Percentiles rank a stretch among this genome's conserved stretches.
These are phyloP conservation scores for Xiphophorus birchmanni DNA, from an alignment of 2,797 vertebrate genomes.

Conservation along the genomic window DNA sequence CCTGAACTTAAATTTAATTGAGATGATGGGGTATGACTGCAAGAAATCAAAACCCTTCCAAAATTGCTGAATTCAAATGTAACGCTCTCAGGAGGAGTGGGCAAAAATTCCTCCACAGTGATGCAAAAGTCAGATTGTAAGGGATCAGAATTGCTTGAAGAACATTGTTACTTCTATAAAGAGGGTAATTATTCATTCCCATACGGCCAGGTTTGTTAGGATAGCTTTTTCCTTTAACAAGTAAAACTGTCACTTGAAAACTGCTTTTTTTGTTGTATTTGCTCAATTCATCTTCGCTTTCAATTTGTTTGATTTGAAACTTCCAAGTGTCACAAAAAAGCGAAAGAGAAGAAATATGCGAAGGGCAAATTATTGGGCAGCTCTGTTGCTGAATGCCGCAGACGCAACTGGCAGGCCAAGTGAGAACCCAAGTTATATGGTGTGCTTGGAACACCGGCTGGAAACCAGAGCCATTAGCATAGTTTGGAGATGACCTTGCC, in stretches of 20 bases:
- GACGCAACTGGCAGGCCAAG: not conserved
- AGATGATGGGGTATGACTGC: not conserved
- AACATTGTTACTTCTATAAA: not conserved
- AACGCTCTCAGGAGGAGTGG: not conserved
- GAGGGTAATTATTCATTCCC: not conserved
- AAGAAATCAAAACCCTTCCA: not conserved
- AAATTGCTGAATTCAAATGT: not conserved
- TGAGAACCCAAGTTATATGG: not conserved
- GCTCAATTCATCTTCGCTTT: not conserved
- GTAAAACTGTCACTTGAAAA: not conserved
- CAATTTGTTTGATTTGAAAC: not conserved
- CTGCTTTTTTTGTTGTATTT: not conserved
- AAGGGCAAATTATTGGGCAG: not conserved
- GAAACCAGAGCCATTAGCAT: not conserved
- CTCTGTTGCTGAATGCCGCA: not conserved
- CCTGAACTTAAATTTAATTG: not conserved
- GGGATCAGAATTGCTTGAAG: not conserved
- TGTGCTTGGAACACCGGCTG: not conserved
- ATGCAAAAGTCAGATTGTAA: not conserved
- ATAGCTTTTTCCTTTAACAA: not conserved
- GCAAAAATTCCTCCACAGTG: not conserved
- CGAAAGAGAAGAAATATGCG: not conserved
- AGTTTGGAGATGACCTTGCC: not conserved
- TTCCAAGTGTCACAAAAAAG: not conserved
- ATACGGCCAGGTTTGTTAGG: not conserved